These are phyloP conservation scores for Dasysyrphus albostriatus DNA, from an alignment of 2,888 invertebrate species.

Conservation along the genomic window DNA sequence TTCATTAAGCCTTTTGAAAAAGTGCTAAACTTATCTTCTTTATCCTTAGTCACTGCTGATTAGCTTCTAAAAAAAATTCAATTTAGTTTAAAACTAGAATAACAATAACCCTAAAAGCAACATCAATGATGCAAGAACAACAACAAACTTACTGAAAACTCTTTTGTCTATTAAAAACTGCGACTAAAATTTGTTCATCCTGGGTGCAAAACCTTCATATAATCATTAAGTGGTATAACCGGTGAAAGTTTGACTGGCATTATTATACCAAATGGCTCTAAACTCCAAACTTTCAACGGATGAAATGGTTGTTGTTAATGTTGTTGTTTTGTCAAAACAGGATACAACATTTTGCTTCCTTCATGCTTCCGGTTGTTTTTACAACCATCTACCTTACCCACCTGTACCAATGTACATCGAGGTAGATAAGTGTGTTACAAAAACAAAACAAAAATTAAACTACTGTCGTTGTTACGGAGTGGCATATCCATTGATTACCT, in stretches of 20 bases:
- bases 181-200: background rate
- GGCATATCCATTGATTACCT: constrained; percentile 5
- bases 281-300: constrained; percentile 5
- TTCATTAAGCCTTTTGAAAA: background rate
- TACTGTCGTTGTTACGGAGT: constrained; percentile 5
- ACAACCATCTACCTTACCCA: background rate
- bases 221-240: background rate
- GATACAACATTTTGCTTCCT: constrained; percentile 12
- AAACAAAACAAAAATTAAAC: constrained; percentile 18
- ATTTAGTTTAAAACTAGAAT: background rate
- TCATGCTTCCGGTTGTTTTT: background rate
- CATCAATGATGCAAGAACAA: background rate
- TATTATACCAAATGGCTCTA: background rate
- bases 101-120: background rate
- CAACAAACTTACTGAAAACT: background rate
- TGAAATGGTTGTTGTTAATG: constrained; percentile 10
- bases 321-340: constrained; percentile 4
- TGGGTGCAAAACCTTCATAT: background rate
- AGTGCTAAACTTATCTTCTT: background rate
- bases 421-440: background rate
- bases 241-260: constrained; percentile 3
- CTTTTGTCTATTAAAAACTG: background rate
- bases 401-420: too few species aligned
- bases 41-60: background rate
- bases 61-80: background rate